A percentile compares a stretch with the other conserved stretches of the same genome.
Evolutionary conservation across 2,113 vertebrate genomes (phyloP).

Genomic region (Rhagologus leucostigma): DNA sequence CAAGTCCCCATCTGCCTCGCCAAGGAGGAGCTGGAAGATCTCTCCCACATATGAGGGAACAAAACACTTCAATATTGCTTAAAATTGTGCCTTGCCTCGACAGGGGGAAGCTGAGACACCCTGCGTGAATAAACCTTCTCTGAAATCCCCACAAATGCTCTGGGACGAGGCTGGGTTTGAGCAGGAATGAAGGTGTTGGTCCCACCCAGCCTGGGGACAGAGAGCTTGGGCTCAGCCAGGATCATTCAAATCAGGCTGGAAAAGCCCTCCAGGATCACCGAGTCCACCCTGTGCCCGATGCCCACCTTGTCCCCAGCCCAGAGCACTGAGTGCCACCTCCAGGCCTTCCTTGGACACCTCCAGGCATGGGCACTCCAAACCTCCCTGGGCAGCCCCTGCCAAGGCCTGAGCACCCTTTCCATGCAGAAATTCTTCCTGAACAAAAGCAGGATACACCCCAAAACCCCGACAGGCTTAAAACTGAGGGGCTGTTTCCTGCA

Average conservation of each 20-base stretch:
- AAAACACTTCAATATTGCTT: background rate
- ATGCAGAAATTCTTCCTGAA: background rate
- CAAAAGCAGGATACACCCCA: fast-evolving
- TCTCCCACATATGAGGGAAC: fast-evolving
- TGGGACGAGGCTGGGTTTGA: background rate
- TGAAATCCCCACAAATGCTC: background rate
- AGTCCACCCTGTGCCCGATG: fast-evolving
- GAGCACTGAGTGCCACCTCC: background rate
- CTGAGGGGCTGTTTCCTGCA: background rate
- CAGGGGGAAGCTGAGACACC: background rate
- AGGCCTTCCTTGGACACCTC: background rate
- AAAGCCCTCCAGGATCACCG: fast-evolving
- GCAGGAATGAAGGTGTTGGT: background rate
- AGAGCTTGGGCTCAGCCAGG: background rate
- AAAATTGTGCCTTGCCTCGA: fast-evolving
- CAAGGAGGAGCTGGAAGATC: background rate
- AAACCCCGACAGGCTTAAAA: fast-evolving
- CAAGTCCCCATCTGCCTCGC: background rate
- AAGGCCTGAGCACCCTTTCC: background rate
- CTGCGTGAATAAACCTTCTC: background rate
- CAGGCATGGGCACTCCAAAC: background rate
- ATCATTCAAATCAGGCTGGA: background rate
- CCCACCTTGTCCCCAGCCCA: background rate
- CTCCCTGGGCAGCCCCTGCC: background rate
- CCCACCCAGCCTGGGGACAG: background rate